Conservation (phyloP, 2,888 invertebrate species). For the Scaptomyza polygonia region DNA sequence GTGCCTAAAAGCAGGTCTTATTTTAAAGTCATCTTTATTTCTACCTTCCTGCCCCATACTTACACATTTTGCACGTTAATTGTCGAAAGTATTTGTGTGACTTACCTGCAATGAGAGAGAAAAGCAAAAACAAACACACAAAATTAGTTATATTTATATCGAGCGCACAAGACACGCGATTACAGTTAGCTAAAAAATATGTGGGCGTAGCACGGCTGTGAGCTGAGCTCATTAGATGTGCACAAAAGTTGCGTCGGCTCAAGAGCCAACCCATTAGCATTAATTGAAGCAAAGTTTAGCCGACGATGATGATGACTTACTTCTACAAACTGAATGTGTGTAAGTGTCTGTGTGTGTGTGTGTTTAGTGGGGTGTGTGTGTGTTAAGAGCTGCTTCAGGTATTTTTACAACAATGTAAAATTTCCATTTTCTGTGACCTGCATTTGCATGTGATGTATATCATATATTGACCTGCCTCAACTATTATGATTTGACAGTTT, state of each 20-base stretch:
- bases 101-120: conserved; percentile 69
- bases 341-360: not conserved
- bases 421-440: no score
- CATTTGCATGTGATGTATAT: no score
- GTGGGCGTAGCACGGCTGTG: conserved; percentile 21
- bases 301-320: conserved; percentile 37
- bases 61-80: conserved; percentile 34
- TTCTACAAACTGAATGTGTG: conserved; percentile 1
- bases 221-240: conserved; percentile 46
- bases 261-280: conserved; percentile 59
- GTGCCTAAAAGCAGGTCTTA: conserved; percentile 17
- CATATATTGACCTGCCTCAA: no score
- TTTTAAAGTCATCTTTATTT: conserved; percentile 24
- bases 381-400: conserved; percentile 18
- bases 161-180: conserved; percentile 32
- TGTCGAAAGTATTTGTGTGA: conserved; percentile 57
- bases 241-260: conserved; percentile 43
- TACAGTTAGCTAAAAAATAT: conserved; percentile 25
- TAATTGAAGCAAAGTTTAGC: conserved; percentile 65
- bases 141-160: conserved; percentile 67
- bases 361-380: conserved; percentile 1
- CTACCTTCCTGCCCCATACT: not conserved
- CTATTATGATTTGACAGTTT: no score
- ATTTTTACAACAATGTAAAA: conserved; percentile 29
- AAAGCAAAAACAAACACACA: conserved; percentile 33